Evolutionary conservation across 92 coral and sea anemone species (phyloP).

Genomic region (Hydrozoanthus gracilis): DNA sequence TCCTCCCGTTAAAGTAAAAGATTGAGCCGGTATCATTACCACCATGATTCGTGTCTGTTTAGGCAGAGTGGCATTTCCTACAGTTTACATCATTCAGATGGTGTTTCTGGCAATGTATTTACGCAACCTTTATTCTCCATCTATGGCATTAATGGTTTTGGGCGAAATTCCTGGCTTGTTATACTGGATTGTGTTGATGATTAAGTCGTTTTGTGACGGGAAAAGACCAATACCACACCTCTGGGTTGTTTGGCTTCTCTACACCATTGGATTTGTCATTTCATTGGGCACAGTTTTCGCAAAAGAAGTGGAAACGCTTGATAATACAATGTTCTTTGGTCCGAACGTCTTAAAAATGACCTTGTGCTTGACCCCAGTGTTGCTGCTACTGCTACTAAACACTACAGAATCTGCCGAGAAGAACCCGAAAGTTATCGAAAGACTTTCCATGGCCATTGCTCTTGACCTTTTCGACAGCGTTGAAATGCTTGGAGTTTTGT

Average conservation of each 20-base stretch:
- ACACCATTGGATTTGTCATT: constrained; percentile 28
- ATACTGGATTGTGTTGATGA: background rate
- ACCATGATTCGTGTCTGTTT: background rate
- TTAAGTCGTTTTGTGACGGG: background rate
- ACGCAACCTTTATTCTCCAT: background rate
- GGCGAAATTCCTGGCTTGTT: background rate
- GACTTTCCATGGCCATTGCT: constrained; percentile 48
- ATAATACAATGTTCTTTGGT: constrained; percentile 54
- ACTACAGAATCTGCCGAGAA: constrained; percentile 34
- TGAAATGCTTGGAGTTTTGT: constrained; percentile 60
- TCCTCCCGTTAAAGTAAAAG: constrained; percentile 1
- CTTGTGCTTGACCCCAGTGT: constrained; percentile 70
- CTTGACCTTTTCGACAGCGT: constrained; percentile 72
- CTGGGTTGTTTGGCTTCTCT: constrained; percentile 55
- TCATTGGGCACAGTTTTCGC: constrained; percentile 36
- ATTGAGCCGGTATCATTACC: background rate
- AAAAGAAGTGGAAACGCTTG: constrained; percentile 49
- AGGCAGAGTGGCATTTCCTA: constrained; percentile 1
- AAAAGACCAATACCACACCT: constrained; percentile 18
- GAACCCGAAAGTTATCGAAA: constrained; percentile 43
- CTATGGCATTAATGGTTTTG: background rate
- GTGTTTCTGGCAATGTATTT: constrained; percentile 17
- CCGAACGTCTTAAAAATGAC: constrained; percentile 72
- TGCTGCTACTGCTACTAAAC: constrained; percentile 65
- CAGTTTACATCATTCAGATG: constrained; percentile 9